A percentile compares a stretch with the other conserved stretches of the same genome.
Conservation (phyloP, 2,888 invertebrate genomes). For the Drosophila niveifrons region DNA sequence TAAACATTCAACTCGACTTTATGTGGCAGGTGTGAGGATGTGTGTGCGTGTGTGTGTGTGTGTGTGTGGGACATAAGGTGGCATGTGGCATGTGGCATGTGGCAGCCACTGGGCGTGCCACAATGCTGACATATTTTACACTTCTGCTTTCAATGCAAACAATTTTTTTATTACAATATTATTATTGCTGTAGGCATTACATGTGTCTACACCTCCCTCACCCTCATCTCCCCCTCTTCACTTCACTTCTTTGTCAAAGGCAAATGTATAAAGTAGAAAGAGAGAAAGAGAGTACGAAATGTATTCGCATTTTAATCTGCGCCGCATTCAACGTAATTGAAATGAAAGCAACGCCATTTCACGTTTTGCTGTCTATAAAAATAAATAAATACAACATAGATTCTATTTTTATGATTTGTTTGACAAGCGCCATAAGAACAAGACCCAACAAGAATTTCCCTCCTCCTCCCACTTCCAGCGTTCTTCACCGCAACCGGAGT, state of each 20-base stretch:
- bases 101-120: constrained; percentile 30
- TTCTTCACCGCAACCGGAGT: constrained; percentile 31
- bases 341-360: constrained; percentile 67
- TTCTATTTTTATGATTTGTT: constrained; percentile 75
- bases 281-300: not conserved
- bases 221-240: not conserved
- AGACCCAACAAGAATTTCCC: constrained; percentile 19
- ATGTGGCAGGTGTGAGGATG: constrained; percentile 34
- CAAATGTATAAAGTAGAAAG: constrained; percentile 22
- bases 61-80: not conserved
- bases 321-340: constrained; percentile 66
- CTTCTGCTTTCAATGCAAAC: constrained; percentile 71
- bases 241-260: constrained; percentile 12
- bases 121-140: constrained; percentile 64
- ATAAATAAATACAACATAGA: constrained; percentile 36
- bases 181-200: constrained; percentile 58
- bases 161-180: constrained; percentile 68
- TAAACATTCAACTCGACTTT: constrained; percentile 70
- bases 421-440: constrained; percentile 51
- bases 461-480: not conserved
- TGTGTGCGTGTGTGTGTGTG: no score
- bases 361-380: constrained; percentile 38
- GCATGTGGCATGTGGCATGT: not conserved
- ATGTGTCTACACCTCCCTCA: constrained; percentile 6
- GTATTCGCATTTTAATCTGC: constrained; percentile 66